Conservation (phyloP, 2,113 vertebrate genomes). For the Sceloporus undulatus region DNA sequence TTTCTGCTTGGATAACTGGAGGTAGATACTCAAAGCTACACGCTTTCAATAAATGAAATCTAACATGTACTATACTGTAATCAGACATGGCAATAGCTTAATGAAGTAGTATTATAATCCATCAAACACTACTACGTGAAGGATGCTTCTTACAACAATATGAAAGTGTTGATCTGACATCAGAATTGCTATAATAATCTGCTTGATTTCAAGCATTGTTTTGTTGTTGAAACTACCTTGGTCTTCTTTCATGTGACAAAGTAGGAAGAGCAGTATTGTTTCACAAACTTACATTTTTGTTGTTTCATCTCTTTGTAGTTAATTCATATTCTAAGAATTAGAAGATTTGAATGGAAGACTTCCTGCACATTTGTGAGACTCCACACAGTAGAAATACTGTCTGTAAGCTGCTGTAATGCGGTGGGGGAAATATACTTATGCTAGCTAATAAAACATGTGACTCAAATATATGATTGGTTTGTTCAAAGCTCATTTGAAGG, state of each 20-base stretch:
- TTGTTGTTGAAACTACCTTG: slow-evolving; percentile 24
- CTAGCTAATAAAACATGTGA: slow-evolving; percentile 61
- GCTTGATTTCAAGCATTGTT: slow-evolving; percentile 16
- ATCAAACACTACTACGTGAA: background rate
- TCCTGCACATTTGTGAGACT: slow-evolving; percentile 49
- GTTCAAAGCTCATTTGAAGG: slow-evolving; percentile 17
- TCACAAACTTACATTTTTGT: slow-evolving; percentile 54
- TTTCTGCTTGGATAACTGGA: background rate
- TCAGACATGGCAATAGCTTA: slow-evolving; percentile 14
- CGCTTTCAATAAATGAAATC: slow-evolving; percentile 19
- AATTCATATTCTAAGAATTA: slow-evolving; percentile 59
- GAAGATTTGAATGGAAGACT: background rate
- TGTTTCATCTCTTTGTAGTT: slow-evolving; percentile 57
- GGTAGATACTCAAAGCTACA: background rate
- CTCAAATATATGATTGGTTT: slow-evolving; percentile 50
- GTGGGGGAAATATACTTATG: slow-evolving; percentile 51
- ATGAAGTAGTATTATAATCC: background rate
- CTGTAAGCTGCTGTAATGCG: slow-evolving; percentile 41
- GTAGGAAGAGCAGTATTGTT: slow-evolving; percentile 49
- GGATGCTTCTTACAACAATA: background rate
- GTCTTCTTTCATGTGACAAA: background rate
- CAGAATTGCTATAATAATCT: background rate
- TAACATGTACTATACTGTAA: slow-evolving; percentile 4
- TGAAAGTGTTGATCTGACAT: background rate
- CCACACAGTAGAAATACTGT: slow-evolving; percentile 51